Evolutionary conservation across 2,797 vertebrate genomes (phyloP).

Genomic region (Knipowitschia caucasica): DNA sequence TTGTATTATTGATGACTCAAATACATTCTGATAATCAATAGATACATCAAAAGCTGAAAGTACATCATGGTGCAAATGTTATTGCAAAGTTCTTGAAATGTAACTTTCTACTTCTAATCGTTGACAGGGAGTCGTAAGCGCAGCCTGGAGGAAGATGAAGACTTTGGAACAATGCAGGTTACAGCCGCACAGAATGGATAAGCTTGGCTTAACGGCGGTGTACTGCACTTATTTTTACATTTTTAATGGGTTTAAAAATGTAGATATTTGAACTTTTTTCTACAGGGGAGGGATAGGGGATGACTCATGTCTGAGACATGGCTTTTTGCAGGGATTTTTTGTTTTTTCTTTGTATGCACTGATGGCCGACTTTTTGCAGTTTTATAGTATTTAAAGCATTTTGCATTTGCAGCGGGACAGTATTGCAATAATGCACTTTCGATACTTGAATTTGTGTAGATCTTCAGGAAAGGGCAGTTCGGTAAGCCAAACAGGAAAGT

Average conservation of each 20-base stretch:
- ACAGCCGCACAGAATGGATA: constrained; percentile 89
- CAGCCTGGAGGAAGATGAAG: constrained; percentile 94
- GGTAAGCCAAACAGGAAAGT: constrained; percentile 54
- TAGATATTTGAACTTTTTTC: constrained; percentile 79
- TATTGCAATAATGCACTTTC: constrained; percentile 99
- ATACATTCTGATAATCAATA: too few species aligned
- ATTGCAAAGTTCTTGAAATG: not conserved
- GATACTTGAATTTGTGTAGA: constrained; percentile 91
- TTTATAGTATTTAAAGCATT: constrained; percentile 98
- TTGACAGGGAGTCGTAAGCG: constrained; percentile 89
- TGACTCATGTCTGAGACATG: constrained; percentile 67
- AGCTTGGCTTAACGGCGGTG: constrained; percentile 56
- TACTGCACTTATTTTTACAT: constrained; percentile 74
- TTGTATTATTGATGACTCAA: too few species aligned
- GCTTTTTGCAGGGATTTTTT: constrained; percentile 55
- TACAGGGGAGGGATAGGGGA: constrained; percentile 49
- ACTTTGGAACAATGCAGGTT: constrained; percentile 90
- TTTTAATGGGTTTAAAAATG: constrained; percentile 83
- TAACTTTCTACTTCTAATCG: constrained; percentile 1
- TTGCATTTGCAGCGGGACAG: constrained; percentile 98
- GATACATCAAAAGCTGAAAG: too few species aligned
- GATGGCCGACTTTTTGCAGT: constrained; percentile 85
- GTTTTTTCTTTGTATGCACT: constrained; percentile 73
- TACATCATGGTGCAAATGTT: not conserved
- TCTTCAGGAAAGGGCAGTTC: constrained; percentile 50